These are phyloP conservation scores for Eurytoma adleriae DNA, from an alignment of 2,888 invertebrate genomes.

Conservation along the genomic window DNA sequence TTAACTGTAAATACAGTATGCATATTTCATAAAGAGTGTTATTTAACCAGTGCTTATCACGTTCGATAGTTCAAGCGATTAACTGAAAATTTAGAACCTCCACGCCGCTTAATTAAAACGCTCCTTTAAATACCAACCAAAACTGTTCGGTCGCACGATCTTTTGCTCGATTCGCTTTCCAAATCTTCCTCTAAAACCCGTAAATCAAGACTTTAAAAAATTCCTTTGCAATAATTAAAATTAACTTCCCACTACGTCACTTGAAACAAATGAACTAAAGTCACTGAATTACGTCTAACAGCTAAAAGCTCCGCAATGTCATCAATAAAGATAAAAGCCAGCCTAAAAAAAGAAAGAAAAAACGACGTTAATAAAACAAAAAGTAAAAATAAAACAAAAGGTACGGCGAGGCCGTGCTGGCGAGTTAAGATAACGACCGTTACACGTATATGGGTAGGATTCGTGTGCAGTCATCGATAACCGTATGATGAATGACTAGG, in stretches of 20 bases:
- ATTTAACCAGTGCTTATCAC: neutral
- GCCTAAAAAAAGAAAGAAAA: neutral
- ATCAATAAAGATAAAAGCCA: slow-evolving; percentile 22
- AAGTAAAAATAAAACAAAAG: slow-evolving; percentile 12
- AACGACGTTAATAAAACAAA: slow-evolving; percentile 8
- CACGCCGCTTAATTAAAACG: too few relatives aligned
- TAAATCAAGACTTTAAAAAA: neutral
- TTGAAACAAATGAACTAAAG: too few relatives aligned
- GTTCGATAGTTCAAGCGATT: too few relatives aligned
- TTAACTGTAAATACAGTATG: too few relatives aligned
- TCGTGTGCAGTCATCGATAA: slow-evolving; percentile 48
- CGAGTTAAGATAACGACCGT: neutral
- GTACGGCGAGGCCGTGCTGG: neutral
- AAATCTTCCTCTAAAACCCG: too few relatives aligned
- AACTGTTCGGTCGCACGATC: too few relatives aligned
- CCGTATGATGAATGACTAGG: slow-evolving; percentile 22
- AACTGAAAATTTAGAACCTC: too few relatives aligned
- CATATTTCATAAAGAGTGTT: too few relatives aligned
- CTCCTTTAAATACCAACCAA: too few relatives aligned
- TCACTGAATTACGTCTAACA: neutral
- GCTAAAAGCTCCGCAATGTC: neutral
- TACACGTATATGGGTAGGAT: neutral
- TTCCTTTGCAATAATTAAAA: neutral
- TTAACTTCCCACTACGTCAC: too few relatives aligned
- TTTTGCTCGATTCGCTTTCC: too few relatives aligned